Percentiles rank a stretch among this genome's conserved stretches.
phyloP scores from a whole-genome alignment of 2,797 vertebrate genomes.

The Peromyscus nudipes region DNA sequence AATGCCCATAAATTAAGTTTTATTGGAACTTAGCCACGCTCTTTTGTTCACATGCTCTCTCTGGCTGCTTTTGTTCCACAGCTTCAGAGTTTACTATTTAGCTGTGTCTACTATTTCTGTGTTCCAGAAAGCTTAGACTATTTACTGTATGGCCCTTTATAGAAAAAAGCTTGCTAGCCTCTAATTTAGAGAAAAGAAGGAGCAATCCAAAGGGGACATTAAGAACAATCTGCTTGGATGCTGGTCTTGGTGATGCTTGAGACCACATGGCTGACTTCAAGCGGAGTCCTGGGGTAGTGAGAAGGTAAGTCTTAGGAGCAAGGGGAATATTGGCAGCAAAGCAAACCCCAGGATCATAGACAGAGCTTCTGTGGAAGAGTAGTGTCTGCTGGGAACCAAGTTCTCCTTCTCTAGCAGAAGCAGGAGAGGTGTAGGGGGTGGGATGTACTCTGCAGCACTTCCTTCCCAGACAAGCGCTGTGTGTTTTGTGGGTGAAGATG shows the following conservation, averaged over 20 bases:
- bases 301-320: not conserved
- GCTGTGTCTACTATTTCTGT: not conserved
- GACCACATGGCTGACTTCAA: not conserved
- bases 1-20: slow-evolving; percentile 57
- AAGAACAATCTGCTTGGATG: not conserved
- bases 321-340: not conserved
- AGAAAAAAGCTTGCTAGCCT: slow-evolving; percentile 45
- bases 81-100: not conserved
- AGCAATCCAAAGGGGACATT: not conserved
- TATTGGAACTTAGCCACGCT: slow-evolving; percentile 25
- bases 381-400: not conserved
- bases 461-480: not conserved
- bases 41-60: not conserved
- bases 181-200: not conserved
- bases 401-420: slow-evolving; percentile 18
- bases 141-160: not conserved
- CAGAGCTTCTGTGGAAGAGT: not conserved
- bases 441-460: not conserved
- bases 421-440: not conserved
- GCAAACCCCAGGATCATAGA: not conserved
- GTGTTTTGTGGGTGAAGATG: not conserved
- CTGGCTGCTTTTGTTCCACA: slow-evolving; percentile 1
- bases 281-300: not conserved
- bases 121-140: slow-evolving; percentile 2
- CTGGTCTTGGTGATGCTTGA: not conserved